Percentiles rank a stretch among this genome's conserved stretches.
These are phyloP conservation scores for Microplitis deprimator DNA, from an alignment of 2,888 invertebrate genomes.

Conservation along the genomic window DNA sequence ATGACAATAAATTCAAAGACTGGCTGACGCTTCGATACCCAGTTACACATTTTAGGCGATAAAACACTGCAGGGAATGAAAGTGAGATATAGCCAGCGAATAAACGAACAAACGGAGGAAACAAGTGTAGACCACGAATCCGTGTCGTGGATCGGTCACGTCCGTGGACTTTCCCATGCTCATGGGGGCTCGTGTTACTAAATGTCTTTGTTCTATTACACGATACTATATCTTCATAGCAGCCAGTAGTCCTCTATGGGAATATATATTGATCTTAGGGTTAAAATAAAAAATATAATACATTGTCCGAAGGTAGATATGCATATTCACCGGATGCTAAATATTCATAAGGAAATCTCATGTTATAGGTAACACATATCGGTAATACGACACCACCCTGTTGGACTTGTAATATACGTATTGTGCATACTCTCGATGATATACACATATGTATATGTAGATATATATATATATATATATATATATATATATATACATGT, in stretches of 20 bases:
- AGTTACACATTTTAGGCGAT: slow-evolving; percentile 53
- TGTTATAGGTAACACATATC: slow-evolving; percentile 57
- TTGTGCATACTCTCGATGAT: not conserved
- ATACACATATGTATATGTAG: slow-evolving; percentile 5
- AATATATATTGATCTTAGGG: slow-evolving; percentile 55
- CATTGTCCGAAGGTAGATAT: slow-evolving; percentile 62
- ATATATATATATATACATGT: slow-evolving; percentile 10
- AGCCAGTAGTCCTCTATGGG: not conserved
- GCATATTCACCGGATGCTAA: slow-evolving; percentile 65
- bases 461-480: too few relatives aligned
- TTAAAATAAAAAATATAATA: slow-evolving; percentile 64
- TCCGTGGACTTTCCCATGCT: slow-evolving; percentile 54
- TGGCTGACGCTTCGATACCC: slow-evolving; percentile 56
- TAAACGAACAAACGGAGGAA: slow-evolving; percentile 24
- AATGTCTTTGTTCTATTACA: slow-evolving; percentile 24
- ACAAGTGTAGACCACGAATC: slow-evolving; percentile 43
- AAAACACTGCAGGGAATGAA: slow-evolving; percentile 47
- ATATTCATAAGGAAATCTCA: slow-evolving; percentile 67
- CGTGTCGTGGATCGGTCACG: slow-evolving; percentile 53
- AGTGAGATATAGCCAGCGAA: slow-evolving; percentile 29
- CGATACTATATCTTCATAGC: too few relatives aligned
- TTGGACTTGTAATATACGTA: too few relatives aligned
- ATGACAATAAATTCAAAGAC: slow-evolving; percentile 52
- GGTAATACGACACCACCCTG: slow-evolving; percentile 33
- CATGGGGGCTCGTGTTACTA: slow-evolving; percentile 50